Evolutionary conservation across 2,113 vertebrate species (phyloP), one percentile per base, ranked within the genome.

Genomic region (Ammospiza nelsoni): DNA sequence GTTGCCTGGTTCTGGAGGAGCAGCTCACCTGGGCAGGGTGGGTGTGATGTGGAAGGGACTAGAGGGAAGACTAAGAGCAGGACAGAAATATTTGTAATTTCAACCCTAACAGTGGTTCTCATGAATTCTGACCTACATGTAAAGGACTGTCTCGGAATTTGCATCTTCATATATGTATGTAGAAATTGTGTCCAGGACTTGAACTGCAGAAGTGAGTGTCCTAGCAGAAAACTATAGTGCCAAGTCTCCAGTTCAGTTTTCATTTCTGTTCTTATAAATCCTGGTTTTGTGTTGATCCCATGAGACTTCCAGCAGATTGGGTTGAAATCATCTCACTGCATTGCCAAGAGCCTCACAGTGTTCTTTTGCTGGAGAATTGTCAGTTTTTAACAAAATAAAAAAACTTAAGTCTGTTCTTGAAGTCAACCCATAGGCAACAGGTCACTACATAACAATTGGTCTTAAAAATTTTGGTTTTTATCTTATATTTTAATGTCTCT

Each of bases 21-120:
- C 7, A 39, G 13, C 12, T 90, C 31, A 48, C 9, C 3, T 1
- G 8, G 23, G 17, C 3, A 35, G 15, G 7, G 2, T 2, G 4
- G 1, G 1, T 37, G 7, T 27, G 29, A 9, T 33, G 9, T 43
- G 17, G 5, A 65, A 78, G 33, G 19, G 25, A 4, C 4, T 58
- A 19, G 4, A 9, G 12, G 3, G 17, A 73, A 52, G 27, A 66
- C 14, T 9, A 65, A 23, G 13, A 79, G 7, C 2, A 80, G 11
- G 11, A 71, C 25, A 82, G 31, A 87, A 69, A 59, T 6, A 23
- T 78, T 89, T 82, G 6, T 7, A 35, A 13, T 82, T 87, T 78
- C 57, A 37, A 7, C 31, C 21, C 4, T 86, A 54, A 29, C 6
- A 48, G 13, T 25, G 9, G 12, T 65, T 66, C 7, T 23, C 27